phyloP scores from a whole-genome alignment of 1,140 invertebrate species.

The Saxidomus purpurata region DNA sequence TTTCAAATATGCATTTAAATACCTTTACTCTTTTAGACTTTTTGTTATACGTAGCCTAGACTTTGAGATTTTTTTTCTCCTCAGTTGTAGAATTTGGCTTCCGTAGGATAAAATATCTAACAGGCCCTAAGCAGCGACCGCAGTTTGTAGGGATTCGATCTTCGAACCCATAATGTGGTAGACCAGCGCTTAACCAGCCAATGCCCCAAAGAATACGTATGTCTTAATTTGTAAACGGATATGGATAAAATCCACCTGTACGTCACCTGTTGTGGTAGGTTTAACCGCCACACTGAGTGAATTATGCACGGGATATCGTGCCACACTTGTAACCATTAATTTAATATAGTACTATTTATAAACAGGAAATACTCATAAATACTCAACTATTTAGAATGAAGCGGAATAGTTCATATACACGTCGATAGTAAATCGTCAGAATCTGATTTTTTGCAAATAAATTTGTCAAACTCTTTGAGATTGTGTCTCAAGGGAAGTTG shows the following conservation, averaged over 20 bases:
- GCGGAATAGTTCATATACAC: neutral
- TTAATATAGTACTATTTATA: neutral
- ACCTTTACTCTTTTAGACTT: too few relatives aligned
- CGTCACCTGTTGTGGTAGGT: neutral
- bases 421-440: neutral
- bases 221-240: too few relatives aligned
- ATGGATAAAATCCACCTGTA: constrained; percentile 7
- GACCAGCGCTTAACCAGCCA: too few relatives aligned
- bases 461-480: constrained; percentile 1
- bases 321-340: neutral
- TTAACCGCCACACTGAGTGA: neutral
- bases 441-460: neutral
- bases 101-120: too few relatives aligned
- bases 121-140: too few relatives aligned
- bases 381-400: neutral
- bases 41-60: too few relatives aligned
- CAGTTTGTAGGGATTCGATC: too few relatives aligned
- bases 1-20: too few relatives aligned
- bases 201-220: too few relatives aligned
- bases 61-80: too few relatives aligned
- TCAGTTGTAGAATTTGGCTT: too few relatives aligned
- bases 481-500: neutral
- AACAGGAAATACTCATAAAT: neutral
- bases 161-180: too few relatives aligned
- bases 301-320: neutral